Evolutionary conservation across 2,888 invertebrate species (phyloP).

Genomic region (Chloroclysta siterata): DNA sequence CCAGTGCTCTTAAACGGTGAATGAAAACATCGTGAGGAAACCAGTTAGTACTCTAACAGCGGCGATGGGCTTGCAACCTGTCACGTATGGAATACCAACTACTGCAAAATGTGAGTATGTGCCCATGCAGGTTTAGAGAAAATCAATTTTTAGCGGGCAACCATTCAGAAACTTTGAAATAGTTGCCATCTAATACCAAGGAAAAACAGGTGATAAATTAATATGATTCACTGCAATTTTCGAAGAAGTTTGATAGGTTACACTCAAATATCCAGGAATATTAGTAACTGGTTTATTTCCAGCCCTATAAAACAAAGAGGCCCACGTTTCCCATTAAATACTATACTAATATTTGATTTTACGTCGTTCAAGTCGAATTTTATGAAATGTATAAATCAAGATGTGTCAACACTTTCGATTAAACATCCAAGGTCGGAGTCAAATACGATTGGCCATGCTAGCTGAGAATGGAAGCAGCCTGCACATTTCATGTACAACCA

Average conservation of each 20-base stretch:
- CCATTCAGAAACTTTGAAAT: neutral
- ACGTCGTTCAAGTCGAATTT: slow-evolving; percentile 68
- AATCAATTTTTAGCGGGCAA: neutral
- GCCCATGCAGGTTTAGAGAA: too few species aligned
- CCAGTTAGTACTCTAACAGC: too few species aligned
- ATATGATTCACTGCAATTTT: slow-evolving; percentile 3
- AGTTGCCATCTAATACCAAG: neutral
- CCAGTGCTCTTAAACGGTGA: too few species aligned
- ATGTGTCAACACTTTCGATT: slow-evolving; percentile 82
- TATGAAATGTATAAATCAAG: slow-evolving; percentile 75
- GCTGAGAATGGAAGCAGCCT: slow-evolving; percentile 14
- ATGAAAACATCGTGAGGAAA: too few species aligned
- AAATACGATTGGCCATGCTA: slow-evolving; percentile 51
- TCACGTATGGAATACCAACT: too few species aligned
- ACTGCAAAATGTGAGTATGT: too few species aligned
- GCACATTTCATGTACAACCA: neutral
- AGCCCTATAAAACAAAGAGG: slow-evolving; percentile 67
- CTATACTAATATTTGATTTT: slow-evolving; percentile 72
- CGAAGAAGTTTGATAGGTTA: slow-evolving; percentile 37
- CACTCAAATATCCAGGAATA: slow-evolving; percentile 37
- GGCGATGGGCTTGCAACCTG: too few species aligned
- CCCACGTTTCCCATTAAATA: slow-evolving; percentile 65
- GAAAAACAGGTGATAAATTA: neutral
- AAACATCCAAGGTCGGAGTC: slow-evolving; percentile 68
- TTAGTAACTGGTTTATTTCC: slow-evolving; percentile 57